Evolutionary conservation across 2,888 invertebrate genomes (phyloP).

Genomic region (Rhagonycha fulva): DNA sequence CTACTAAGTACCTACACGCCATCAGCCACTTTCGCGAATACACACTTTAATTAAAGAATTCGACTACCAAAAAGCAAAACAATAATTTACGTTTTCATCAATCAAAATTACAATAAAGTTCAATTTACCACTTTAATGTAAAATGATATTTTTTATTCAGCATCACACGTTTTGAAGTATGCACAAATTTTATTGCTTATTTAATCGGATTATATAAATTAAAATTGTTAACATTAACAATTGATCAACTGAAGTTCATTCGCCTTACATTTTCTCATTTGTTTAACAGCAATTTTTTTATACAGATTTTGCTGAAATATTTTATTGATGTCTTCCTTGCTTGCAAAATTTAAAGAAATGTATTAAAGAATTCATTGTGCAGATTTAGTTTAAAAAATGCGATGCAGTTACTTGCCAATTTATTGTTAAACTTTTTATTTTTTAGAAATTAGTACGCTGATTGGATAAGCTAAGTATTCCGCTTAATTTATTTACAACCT

Average conservation of each 20-base stretch:
- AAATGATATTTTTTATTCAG: background rate
- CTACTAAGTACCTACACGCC: slow-evolving; percentile 9
- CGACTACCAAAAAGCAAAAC: background rate
- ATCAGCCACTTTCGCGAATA: slow-evolving; percentile 26
- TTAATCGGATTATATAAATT: background rate
- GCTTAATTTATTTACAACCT: too few relatives aligned
- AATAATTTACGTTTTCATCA: background rate
- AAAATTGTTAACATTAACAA: background rate
- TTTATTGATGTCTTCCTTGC: background rate
- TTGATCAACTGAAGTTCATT: background rate
- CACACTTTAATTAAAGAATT: background rate
- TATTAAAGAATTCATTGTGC: too few relatives aligned
- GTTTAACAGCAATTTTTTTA: background rate
- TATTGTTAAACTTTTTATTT: too few relatives aligned
- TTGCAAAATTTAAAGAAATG: background rate
- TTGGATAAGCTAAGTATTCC: too few relatives aligned
- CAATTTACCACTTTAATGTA: background rate
- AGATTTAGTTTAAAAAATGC: too few relatives aligned
- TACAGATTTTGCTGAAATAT: background rate
- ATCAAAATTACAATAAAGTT: background rate
- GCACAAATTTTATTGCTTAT: background rate
- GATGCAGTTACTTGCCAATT: too few relatives aligned
- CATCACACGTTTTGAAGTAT: background rate
- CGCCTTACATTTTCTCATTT: background rate
- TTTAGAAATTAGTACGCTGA: too few relatives aligned